These are phyloP conservation scores for Spilogale gracilis DNA, from an alignment of 2,113 vertebrate species.

Conservation along the genomic window DNA sequence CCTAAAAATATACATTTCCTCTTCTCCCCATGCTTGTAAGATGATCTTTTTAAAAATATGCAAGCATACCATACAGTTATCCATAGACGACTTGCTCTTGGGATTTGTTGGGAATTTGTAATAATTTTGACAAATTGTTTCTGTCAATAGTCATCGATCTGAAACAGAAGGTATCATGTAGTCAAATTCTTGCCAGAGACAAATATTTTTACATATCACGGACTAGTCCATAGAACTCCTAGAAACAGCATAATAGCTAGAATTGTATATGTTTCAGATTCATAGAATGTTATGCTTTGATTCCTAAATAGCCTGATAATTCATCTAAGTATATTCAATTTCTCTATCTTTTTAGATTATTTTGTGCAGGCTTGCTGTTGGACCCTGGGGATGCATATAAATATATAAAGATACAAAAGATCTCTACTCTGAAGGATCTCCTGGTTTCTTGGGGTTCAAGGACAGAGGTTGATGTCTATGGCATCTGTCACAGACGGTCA, in stretches of 20 bases:
- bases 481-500: background rate
- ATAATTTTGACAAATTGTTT: background rate
- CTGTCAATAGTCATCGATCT: background rate
- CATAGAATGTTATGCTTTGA: background rate
- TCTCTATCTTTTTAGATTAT: background rate
- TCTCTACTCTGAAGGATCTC: background rate
- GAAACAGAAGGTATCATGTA: background rate
- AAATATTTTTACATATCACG: background rate
- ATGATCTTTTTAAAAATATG: background rate
- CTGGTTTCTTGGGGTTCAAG: background rate
- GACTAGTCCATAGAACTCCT: background rate
- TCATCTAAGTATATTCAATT: background rate
- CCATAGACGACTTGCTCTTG: background rate
- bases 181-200: background rate
- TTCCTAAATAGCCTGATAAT: background rate
- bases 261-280: background rate
- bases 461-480: background rate
- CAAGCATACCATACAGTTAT: background rate
- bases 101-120: background rate
- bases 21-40: background rate
- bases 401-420: background rate
- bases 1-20: background rate
- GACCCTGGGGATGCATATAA: background rate
- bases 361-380: background rate
- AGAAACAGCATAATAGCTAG: background rate